A percentile compares a stretch with the other conserved stretches of the same genome.
Conservation (phyloP, 2,797 vertebrate genomes). For the Ptychobarbus kaznakovi region DNA sequence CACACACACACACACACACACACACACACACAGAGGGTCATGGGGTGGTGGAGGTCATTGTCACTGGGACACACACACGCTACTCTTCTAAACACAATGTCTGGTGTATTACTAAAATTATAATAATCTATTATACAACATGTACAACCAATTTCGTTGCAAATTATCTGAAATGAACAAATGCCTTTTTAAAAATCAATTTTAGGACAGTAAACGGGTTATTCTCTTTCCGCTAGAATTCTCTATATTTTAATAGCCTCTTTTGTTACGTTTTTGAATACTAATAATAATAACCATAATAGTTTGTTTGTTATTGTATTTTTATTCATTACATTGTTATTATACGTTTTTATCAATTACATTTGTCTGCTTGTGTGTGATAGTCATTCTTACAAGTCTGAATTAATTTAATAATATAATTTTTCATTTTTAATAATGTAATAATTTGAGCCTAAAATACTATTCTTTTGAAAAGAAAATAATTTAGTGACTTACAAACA, state of each 20-base stretch:
- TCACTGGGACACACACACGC: not conserved
- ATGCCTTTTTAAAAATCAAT: not conserved
- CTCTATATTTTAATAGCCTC: no score
- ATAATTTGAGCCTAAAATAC: not conserved
- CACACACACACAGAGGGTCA: no score
- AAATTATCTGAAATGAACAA: not conserved
- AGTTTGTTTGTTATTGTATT: not conserved
- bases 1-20: no score
- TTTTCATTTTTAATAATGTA: not conserved
- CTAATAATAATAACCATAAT: not conserved
- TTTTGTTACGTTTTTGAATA: not conserved
- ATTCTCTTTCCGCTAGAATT: not conserved
- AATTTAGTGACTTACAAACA: not conserved
- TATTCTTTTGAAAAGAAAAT: not conserved
- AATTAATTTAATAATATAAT: not conserved
- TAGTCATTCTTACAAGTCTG: not conserved
- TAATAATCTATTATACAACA: not conserved
- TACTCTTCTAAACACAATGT: not conserved
- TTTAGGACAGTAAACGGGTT: not conserved
- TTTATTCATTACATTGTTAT: not conserved
- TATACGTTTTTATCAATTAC: not conserved
- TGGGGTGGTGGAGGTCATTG: constrained; percentile 31
- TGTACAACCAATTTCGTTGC: not conserved
- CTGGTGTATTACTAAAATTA: not conserved
- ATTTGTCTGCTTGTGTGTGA: not conserved